A percentile compares a stretch with the other conserved stretches of the same genome.
phyloP scores from a whole-genome alignment of 2,113 vertebrate genomes.

The Apeltes quadracus region DNA sequence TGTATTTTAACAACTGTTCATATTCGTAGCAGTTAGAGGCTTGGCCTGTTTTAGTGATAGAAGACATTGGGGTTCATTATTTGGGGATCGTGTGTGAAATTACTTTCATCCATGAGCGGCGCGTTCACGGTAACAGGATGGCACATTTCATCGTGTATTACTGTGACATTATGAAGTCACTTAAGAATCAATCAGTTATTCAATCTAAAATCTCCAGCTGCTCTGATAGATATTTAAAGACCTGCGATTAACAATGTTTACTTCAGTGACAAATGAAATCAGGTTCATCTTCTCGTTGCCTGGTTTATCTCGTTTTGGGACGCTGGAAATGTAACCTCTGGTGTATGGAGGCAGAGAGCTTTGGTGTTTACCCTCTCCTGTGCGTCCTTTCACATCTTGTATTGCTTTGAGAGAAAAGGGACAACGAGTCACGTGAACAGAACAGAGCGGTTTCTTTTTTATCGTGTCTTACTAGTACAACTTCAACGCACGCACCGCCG shows the following conservation, averaged over 20 bases:
- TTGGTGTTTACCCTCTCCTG: slow-evolving; percentile 37
- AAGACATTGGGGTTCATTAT: background rate
- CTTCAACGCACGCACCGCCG: slow-evolving; percentile 41
- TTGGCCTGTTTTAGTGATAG: background rate
- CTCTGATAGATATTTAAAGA: background rate
- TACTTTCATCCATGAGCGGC: background rate
- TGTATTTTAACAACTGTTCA: background rate
- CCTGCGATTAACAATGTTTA: background rate
- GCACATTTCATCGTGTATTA: background rate
- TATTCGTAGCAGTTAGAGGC: background rate
- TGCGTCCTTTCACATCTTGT: slow-evolving; percentile 30
- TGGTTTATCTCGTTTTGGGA: background rate
- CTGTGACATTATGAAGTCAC: background rate
- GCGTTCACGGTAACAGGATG: background rate
- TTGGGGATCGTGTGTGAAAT: background rate
- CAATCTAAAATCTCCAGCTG: background rate
- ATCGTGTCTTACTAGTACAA: slow-evolving; percentile 49
- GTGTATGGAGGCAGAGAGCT: slow-evolving; percentile 23
- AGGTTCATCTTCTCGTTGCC: background rate
- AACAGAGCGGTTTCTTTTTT: slow-evolving; percentile 25
- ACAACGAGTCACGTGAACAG: slow-evolving; percentile 30
- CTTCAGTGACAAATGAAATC: background rate
- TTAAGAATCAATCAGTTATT: background rate
- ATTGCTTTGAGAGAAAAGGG: slow-evolving; percentile 32
- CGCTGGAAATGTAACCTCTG: slow-evolving; percentile 1